Evolutionary conservation across 2,797 vertebrate species (phyloP).

Genomic region (Falco biarmicus): DNA sequence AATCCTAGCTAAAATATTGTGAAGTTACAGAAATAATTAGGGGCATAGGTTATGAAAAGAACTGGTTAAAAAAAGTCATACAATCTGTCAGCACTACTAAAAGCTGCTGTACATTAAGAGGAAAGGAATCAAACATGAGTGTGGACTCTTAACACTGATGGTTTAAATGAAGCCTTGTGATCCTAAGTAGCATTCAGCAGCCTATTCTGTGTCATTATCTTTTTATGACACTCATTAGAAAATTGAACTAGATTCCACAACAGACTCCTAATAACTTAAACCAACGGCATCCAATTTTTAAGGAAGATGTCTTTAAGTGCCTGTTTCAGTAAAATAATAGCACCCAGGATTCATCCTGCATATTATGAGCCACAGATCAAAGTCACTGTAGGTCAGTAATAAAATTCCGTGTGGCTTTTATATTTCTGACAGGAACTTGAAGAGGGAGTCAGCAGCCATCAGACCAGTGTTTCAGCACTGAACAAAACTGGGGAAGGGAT

Average conservation of each 20-base stretch:
- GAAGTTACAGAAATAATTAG: neutral
- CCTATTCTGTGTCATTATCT: neutral
- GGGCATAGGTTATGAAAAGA: neutral
- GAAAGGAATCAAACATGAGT: neutral
- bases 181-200: neutral
- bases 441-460: conserved; percentile 86
- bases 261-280: neutral
- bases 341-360: neutral
- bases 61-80: neutral
- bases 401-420: conserved; percentile 5
- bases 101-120: neutral
- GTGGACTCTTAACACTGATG: neutral
- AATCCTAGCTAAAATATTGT: neutral
- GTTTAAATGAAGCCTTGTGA: neutral
- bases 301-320: neutral
- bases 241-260: neutral
- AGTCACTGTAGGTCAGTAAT: neutral
- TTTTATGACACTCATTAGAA: neutral
- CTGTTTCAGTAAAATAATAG: neutral
- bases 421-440: conserved; percentile 87
- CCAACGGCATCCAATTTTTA: neutral
- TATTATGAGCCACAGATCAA: neutral
- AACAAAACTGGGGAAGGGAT: conserved; percentile 87
- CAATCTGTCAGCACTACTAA: neutral
- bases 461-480: conserved; percentile 79